Base-by-base conservation (phyloP, 1,140 invertebrate species). In the Triops longicaudatus region DNA sequence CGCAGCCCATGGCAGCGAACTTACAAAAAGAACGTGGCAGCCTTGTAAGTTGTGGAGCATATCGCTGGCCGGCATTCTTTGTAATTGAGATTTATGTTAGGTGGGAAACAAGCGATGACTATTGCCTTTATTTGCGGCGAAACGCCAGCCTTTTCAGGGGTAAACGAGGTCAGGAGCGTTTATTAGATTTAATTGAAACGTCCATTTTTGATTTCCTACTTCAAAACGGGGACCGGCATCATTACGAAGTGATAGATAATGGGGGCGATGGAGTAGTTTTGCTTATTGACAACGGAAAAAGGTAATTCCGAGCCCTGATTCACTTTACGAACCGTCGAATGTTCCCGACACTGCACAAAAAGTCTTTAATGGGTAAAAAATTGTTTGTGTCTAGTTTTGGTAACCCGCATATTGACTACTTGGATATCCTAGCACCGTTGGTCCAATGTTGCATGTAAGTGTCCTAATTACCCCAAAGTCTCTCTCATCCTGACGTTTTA, bases 241-340 rank as follows among this genome's bases (percentile, higher is more conserved):
- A 94, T 83, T 97, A 94, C 82, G 95, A 98, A 85, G 88, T 91
- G 4, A 87, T 93, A 74, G 83, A 84, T 44, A 84, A 85, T 81
- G 82, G 85, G 63, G 82, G 85, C 14, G 88, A 91, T 82, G 89
- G 91, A 79, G 88, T 88, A 77, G 86, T 97, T 73, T 81, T 97
- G 26, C 85, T 96, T 17, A 86, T 95, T n/a, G 96, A 98, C 82
- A 98, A 97, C 89, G 96, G 94, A 28, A 98, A 97, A 86, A 94
- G 88, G 88, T 89, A 79, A 78, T 41, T 10, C 31, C 31, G 37
- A 37, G 31, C 7, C 31, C 31, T 37, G 31, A 37, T 37, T 37
- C 31, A 37, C 31, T 37, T 73, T 1, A 22, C n/a, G 73, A 22
- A 44, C 44, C 78, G 72, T 76, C 76, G 77, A 73, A 73, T 75